Percentiles rank a stretch among this genome's conserved stretches.
phyloP scores from a whole-genome alignment of 2,113 vertebrate species.

The Saimiri boliviensis region DNA sequence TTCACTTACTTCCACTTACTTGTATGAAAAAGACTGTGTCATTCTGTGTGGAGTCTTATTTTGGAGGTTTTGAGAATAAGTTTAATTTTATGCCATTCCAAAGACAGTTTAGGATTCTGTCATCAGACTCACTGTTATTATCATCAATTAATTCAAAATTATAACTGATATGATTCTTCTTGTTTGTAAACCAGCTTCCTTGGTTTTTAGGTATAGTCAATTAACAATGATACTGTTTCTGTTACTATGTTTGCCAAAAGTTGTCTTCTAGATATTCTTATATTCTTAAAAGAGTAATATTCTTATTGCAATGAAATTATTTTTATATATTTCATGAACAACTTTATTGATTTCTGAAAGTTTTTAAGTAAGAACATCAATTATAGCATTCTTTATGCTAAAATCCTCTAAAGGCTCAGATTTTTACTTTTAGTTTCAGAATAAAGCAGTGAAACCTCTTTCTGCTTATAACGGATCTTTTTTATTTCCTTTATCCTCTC shows the following conservation, averaged over 20 bases:
- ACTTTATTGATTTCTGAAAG: neutral
- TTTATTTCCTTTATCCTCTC: neutral
- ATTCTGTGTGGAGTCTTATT: neutral
- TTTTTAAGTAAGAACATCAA: neutral
- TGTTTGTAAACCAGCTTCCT: neutral
- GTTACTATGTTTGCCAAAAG: neutral
- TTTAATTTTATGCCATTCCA: neutral
- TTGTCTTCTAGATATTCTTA: neutral
- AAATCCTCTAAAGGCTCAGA: neutral
- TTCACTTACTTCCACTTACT: neutral
- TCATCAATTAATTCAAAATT: neutral
- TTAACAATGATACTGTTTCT: neutral
- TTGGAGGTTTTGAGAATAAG: neutral
- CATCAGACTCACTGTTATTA: neutral
- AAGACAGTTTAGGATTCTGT: neutral
- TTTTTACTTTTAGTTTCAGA: neutral
- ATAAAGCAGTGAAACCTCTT: neutral
- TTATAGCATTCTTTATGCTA: neutral
- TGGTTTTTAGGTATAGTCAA: neutral
- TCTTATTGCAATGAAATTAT: neutral
- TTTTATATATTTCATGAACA: neutral
- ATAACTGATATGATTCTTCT: neutral
- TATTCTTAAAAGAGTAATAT: neutral
- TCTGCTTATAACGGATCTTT: neutral
- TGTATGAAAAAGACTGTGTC: neutral